Conservation (phyloP, 2,888 invertebrate genomes). For the Nemotelus pantherinus region DNA sequence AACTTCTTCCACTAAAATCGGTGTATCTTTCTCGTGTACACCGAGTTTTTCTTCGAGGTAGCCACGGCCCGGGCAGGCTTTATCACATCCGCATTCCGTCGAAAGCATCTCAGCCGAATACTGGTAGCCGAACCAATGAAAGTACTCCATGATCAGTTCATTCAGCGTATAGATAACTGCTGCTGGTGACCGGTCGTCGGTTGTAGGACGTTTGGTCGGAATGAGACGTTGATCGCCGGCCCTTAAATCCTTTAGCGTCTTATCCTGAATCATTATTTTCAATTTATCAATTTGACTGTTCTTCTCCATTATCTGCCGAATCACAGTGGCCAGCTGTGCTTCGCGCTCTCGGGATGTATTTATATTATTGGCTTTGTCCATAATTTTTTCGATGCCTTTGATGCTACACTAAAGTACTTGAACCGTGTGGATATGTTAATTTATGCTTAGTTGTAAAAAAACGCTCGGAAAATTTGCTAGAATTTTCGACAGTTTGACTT, state of each 20-base stretch:
- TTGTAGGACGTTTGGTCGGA: neutral
- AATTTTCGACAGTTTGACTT: no score
- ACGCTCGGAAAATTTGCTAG: no score
- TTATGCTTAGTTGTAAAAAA: no score
- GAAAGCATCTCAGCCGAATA: conserved; percentile 61
- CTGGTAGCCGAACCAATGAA: conserved; percentile 61
- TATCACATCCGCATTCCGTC: conserved; percentile 57
- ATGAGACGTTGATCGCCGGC: neutral
- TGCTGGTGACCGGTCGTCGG: conserved; percentile 22
- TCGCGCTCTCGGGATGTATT: neutral
- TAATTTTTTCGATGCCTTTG: no score
- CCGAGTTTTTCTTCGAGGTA: conserved; percentile 55
- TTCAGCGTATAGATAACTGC: conserved; percentile 13
- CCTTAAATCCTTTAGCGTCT: neutral
- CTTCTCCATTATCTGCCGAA: conserved; percentile 15
- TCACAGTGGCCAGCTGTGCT: neutral
- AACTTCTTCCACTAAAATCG: conserved; percentile 58
- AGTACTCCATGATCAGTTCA: conserved; percentile 60
- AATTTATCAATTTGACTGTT: conserved; percentile 25
- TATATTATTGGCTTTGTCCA: no score
- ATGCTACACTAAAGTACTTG: no score
- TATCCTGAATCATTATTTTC: conserved; percentile 16
- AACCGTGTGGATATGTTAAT: no score
- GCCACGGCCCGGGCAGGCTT: conserved; percentile 53
- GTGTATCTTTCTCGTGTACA: conserved; percentile 54